Conservation (phyloP, 2,113 vertebrate genomes). For the Peromyscus leucopus region DNA sequence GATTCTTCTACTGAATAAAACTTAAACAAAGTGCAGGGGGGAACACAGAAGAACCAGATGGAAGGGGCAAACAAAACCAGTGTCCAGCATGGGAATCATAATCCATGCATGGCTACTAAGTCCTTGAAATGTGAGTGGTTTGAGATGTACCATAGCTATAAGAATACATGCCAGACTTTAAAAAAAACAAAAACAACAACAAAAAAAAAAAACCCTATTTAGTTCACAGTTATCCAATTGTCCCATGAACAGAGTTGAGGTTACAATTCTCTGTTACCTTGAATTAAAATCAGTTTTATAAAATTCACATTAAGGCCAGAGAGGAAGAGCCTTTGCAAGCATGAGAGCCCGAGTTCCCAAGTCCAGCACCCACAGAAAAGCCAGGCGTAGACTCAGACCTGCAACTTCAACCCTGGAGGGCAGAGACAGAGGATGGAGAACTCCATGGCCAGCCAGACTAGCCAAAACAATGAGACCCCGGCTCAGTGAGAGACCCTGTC, state of each 20-base stretch:
- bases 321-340: neutral
- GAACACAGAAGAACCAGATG: neutral
- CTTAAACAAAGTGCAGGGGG: neutral
- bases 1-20: neutral
- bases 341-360: neutral
- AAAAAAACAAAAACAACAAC: neutral
- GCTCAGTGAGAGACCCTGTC: neutral
- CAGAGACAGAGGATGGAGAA: neutral
- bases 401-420: neutral
- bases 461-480: neutral
- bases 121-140: neutral
- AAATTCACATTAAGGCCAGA: neutral
- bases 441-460: neutral
- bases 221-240: neutral
- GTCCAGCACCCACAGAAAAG: neutral
- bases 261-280: neutral
- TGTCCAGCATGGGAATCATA: neutral
- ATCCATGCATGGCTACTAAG: neutral
- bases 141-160: neutral
- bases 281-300: neutral
- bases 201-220: neutral
- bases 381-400: neutral
- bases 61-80: neutral
- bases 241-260: neutral
- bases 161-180: neutral